phyloP scores from a whole-genome alignment of 2,888 invertebrate species.

The Ethmia dodecea region DNA sequence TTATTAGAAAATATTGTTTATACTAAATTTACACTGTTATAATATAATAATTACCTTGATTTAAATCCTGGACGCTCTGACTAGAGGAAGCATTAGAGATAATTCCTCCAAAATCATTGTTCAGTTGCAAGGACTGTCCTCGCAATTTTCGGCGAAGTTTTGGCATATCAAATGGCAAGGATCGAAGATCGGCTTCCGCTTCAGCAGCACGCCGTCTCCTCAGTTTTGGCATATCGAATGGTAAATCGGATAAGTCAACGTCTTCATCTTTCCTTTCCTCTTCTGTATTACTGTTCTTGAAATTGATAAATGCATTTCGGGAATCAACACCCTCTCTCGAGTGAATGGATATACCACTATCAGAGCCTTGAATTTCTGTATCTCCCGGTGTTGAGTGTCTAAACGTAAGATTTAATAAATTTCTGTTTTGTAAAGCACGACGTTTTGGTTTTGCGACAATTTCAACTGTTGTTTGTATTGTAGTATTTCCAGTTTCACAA shows the following conservation, averaged over 20 bases:
- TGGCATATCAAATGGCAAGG: slow-evolving; percentile 95
- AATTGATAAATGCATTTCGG: slow-evolving; percentile 78
- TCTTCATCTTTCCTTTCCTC: slow-evolving; percentile 72
- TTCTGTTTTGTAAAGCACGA: slow-evolving; percentile 86
- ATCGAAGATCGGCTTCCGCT: slow-evolving; percentile 87
- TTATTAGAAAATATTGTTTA: slow-evolving; percentile 9
- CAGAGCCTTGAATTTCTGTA: slow-evolving; percentile 89
- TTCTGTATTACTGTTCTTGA: slow-evolving; percentile 77
- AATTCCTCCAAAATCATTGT: slow-evolving; percentile 81
- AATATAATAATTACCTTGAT: slow-evolving; percentile 78
- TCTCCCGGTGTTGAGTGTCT: slow-evolving; percentile 81
- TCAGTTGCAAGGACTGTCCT: slow-evolving; percentile 78
- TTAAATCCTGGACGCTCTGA: slow-evolving; percentile 86
- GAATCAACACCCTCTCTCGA: slow-evolving; percentile 88
- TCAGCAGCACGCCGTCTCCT: slow-evolving; percentile 83
- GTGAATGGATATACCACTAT: slow-evolving; percentile 92
- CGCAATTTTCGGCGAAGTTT: slow-evolving; percentile 87
- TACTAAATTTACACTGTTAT: slow-evolving; percentile 13
- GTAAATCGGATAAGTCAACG: slow-evolving; percentile 86
- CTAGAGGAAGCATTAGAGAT: slow-evolving; percentile 90
- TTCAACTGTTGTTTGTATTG: slow-evolving; percentile 66
- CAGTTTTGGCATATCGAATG: slow-evolving; percentile 94
- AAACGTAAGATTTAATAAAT: slow-evolving; percentile 82
- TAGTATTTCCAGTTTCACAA: slow-evolving; percentile 56
- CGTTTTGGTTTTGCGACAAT: slow-evolving; percentile 79